These are phyloP conservation scores for Leptogaster cylindrica DNA, from an alignment of 2,888 invertebrate species.

Conservation along the genomic window DNA sequence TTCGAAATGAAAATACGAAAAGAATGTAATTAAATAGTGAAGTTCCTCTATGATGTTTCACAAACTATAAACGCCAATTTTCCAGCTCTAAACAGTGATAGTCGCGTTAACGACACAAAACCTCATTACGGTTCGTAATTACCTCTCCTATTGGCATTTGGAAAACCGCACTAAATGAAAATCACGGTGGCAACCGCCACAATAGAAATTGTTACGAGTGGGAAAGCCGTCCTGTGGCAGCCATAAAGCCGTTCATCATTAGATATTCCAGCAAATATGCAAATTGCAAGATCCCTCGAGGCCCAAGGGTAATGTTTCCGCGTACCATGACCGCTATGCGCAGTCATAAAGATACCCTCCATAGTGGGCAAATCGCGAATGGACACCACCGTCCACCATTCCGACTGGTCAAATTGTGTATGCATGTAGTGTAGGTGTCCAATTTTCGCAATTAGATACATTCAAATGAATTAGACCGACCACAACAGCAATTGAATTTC, in stretches of 20 bases:
- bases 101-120: conserved; percentile 15
- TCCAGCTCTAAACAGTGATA: conserved; percentile 19
- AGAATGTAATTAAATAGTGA: no score
- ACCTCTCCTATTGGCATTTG: conserved; percentile 33
- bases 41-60: no score
- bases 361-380: no score
- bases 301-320: background rate
- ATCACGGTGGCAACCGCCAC: conserved; percentile 12
- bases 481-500: no score
- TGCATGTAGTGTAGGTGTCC: no score
- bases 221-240: conserved; percentile 5
- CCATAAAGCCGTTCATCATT: conserved; percentile 14
- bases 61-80: conserved; percentile 20
- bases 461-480: no score
- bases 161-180: conserved; percentile 17
- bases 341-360: no score
- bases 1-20: no score
- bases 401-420: no score
- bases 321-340: no score
- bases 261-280: conserved; percentile 32
- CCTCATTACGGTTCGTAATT: conserved; percentile 37
- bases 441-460: no score
- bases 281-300: conserved; percentile 3
- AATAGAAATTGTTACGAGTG: conserved; percentile 24
- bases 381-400: no score